A percentile compares a stretch with the other conserved stretches of the same genome.
Conservation (phyloP, 2,888 invertebrate genomes). For the Antheraea assamensis region DNA sequence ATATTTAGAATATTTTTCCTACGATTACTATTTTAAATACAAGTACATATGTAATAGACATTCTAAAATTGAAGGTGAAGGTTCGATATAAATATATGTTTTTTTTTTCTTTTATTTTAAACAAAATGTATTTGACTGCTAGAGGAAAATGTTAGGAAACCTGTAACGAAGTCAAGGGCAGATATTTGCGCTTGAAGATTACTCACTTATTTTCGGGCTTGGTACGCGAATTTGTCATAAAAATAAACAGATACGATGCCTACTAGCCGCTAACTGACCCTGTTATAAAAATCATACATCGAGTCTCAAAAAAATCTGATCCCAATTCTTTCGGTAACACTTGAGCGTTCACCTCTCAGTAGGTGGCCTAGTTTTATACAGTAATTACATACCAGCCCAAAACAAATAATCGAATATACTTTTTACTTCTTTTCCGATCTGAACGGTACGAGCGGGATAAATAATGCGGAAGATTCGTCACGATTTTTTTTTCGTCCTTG, state of each 20-base stretch:
- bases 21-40: too few relatives aligned
- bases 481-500: slow-evolving; percentile 33
- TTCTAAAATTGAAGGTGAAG: too few relatives aligned
- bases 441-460: neutral
- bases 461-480: slow-evolving; percentile 1
- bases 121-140: neutral
- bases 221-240: neutral
- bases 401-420: neutral
- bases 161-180: slow-evolving; percentile 2
- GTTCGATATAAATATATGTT: neutral
- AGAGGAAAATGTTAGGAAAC: neutral
- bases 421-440: neutral
- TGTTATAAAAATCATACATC: slow-evolving; percentile 3
- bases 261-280: neutral
- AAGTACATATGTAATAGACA: too few relatives aligned
- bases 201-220: neutral
- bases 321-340: neutral
- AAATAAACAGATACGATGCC: neutral
- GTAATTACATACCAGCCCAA: neutral
- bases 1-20: too few relatives aligned
- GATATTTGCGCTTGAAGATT: neutral
- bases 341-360: neutral
- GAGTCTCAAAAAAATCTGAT: neutral
- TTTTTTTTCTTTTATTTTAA: neutral
- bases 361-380: neutral